Base-by-base conservation (phyloP, 2,797 vertebrate genomes). In the Scomberomorus guttatus region DNA sequence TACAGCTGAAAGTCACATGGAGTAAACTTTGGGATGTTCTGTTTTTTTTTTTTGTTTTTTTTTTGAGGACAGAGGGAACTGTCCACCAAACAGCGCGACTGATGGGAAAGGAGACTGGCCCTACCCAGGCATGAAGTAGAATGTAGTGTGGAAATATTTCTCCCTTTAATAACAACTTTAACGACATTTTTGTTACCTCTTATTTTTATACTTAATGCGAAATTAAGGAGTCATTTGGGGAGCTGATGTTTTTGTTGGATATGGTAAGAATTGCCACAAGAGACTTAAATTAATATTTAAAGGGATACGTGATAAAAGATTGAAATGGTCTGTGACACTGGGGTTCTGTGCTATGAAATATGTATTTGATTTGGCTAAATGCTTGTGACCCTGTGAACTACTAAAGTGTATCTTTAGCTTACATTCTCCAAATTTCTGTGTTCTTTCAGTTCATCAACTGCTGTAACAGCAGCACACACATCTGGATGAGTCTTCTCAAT, bases 331-430 rank as follows among this genome's bases (percentile, higher is more conserved):
- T 27, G 64, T 79, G 66, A 73, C 82, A 64, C 72, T 56, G 6
- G 55, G 57, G 75, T 80, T 55, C 63, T 34, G 71, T 4, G 34
- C 5, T 57, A 70, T 87, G 52, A 89, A 89, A 84, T 83, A 88
- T 82, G 46, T 9, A 83, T 82, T 61, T 44, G 29, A 67, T 37
- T 77, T 77, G 69, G 37, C 63, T 62, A 78, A 73, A 79, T 64
- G 56, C 5, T 42, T 55, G 27, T 75, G 81, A 80, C 80, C 85
- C 58, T 29, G 29, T 72, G 79, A 87, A 77, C 69, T 37, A 59
- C 71, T 72, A 42, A 84, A 13, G 1, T 10, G 5, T 20, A 29
- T 7, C 5, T 12, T 29, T 17, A 3, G 6, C 34, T 18, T 10
- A 18, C 3, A 12, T 12, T 59, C 29, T 51, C 48, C 13, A 57